Evolutionary conservation across 2,797 vertebrate genomes (phyloP).

Genomic region (Mormyrus hasselquistii): DNA sequence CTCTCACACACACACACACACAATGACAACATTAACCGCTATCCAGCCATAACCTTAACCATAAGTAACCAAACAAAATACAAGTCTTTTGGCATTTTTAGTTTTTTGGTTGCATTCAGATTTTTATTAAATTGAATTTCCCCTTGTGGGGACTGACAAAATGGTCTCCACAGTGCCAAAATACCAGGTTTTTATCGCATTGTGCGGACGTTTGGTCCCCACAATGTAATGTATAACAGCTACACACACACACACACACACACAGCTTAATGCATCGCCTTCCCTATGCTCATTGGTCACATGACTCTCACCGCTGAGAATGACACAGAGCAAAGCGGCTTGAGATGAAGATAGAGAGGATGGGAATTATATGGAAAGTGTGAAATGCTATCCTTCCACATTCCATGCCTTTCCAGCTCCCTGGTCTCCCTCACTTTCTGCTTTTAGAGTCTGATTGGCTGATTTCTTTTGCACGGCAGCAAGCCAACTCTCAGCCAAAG

Average conservation of each 20-base stretch:
- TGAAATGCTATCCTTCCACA: not conserved
- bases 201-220: not conserved
- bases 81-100: not conserved
- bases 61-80: not conserved
- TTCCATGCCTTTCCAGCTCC: not conserved
- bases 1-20: not conserved
- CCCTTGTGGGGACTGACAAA: not conserved
- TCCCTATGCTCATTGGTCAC: not conserved
- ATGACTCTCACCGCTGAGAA: not conserved
- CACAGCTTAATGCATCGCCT: not conserved
- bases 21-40: not conserved
- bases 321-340: not conserved
- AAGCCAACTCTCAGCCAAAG: not conserved
- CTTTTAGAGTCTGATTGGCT: not conserved
- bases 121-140: not conserved
- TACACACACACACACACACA: not conserved
- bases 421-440: not conserved
- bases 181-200: not conserved
- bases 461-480: not conserved
- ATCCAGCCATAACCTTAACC: not conserved
- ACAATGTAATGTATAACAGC: not conserved
- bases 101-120: not conserved
- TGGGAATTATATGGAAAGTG: not conserved
- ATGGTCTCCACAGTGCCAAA: not conserved
- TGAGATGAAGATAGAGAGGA: not conserved